Conservation (phyloP, 2,888 invertebrate species). For the Mythimna loreyi region DNA sequence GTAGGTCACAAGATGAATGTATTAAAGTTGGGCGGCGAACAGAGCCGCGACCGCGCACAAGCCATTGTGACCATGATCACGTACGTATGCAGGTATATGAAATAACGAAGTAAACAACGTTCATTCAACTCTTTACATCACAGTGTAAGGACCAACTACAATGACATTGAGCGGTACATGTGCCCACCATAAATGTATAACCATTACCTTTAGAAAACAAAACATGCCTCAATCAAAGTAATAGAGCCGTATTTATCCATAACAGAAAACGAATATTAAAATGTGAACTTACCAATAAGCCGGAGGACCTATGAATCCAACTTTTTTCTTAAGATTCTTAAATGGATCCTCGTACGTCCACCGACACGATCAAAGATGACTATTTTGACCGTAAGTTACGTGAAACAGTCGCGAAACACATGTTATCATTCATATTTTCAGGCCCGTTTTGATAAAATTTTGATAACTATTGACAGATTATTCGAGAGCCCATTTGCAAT, state of each 20-base stretch:
- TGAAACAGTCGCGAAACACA: conserved; percentile 72
- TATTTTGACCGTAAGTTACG: conserved; percentile 70
- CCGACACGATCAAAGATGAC: conserved; percentile 60
- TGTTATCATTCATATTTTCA: conserved; percentile 85
- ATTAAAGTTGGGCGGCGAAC: conserved; percentile 48
- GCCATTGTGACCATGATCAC: conserved; percentile 73
- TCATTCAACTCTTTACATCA: conserved; percentile 56
- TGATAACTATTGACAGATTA: conserved; percentile 75
- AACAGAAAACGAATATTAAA: conserved; percentile 9
- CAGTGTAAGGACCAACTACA: conserved; percentile 56
- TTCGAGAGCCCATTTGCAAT: conserved; percentile 71
- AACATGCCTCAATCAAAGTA: conserved; percentile 11
- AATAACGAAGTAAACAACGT: conserved; percentile 66
- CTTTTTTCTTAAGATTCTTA: conserved; percentile 61
- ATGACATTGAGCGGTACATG: conserved; percentile 50
- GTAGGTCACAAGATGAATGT: conserved; percentile 78
- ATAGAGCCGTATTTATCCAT: conserved; percentile 2
- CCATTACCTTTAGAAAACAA: conserved; percentile 7
- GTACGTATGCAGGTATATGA: conserved; percentile 43
- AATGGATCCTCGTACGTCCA: conserved; percentile 61
- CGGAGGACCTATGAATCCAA: conserved; percentile 68
- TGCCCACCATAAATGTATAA: conserved; percentile 13
- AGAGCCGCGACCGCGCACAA: conserved; percentile 57
- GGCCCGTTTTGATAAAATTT: conserved; percentile 82
- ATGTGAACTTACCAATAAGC: conserved; percentile 71